phyloP scores from a whole-genome alignment of 2,888 invertebrate genomes.

The Amphimallon solstitiale region DNA sequence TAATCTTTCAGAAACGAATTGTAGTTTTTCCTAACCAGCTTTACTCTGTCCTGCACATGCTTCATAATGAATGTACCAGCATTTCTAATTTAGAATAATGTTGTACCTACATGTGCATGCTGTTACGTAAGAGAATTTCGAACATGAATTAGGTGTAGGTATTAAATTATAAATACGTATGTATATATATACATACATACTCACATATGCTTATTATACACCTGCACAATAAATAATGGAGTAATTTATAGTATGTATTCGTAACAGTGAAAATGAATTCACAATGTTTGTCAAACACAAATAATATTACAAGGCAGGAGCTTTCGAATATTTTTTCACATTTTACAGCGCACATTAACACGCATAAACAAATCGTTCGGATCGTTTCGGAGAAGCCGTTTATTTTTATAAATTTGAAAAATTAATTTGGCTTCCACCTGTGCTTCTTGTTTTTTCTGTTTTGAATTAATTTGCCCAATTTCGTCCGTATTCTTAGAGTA shows the following conservation, averaged over 20 bases:
- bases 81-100: too few species aligned
- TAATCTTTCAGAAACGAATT: too few species aligned
- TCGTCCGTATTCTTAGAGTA: constrained; percentile 31
- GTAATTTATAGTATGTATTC: constrained; percentile 29
- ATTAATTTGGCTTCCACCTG: constrained; percentile 35
- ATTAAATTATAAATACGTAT: neutral
- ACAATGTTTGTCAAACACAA: constrained; percentile 30
- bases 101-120: too few species aligned
- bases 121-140: neutral
- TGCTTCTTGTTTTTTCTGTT: too few species aligned
- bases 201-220: constrained; percentile 1
- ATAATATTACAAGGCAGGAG: constrained; percentile 7
- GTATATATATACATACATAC: neutral
- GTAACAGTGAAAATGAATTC: constrained; percentile 22
- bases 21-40: too few species aligned
- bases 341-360: constrained; percentile 1
- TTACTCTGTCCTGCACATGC: too few species aligned
- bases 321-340: neutral
- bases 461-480: constrained; percentile 35
- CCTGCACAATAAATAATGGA: constrained; percentile 26
- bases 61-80: too few species aligned
- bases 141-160: neutral
- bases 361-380: neutral
- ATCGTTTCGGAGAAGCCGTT: neutral
- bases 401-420: constrained; percentile 34